Conservation (phyloP, 1,140 invertebrate species). For the Microplitis demolitor region DNA sequence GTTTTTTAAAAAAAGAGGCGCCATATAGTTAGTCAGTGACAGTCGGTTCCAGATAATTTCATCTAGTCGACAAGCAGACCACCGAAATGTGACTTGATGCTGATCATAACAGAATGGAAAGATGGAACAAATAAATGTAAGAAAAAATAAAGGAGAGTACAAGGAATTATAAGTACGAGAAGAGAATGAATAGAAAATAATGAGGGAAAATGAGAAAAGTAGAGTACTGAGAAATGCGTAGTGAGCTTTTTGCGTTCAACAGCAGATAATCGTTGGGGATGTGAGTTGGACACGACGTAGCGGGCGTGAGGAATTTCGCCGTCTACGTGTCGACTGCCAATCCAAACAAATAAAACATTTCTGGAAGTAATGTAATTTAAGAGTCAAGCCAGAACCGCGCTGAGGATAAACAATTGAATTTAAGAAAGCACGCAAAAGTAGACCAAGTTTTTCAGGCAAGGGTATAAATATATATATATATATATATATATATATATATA, state of each 20-base stretch:
- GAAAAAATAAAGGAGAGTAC: too few relatives aligned
- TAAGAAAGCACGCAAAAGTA: background rate
- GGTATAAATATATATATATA: too few relatives aligned
- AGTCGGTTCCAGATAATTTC: too few relatives aligned
- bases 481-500: too few relatives aligned
- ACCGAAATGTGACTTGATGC: too few relatives aligned
- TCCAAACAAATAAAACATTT: slow-evolving; percentile 5
- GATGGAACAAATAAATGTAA: too few relatives aligned
- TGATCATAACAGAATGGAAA: too few relatives aligned
- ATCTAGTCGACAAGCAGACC: too few relatives aligned
- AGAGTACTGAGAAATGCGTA: background rate
- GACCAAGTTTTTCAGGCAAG: too few relatives aligned
- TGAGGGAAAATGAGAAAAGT: background rate
- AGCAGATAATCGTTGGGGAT: background rate
- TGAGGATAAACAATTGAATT: background rate
- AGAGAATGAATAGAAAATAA: background rate
- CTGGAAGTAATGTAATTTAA: background rate
- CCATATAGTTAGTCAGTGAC: too few relatives aligned
- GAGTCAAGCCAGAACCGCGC: background rate
- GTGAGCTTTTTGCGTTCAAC: background rate
- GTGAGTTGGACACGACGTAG: background rate
- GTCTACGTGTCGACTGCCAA: slow-evolving; percentile 1
- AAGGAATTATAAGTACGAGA: too few relatives aligned
- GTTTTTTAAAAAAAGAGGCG: too few relatives aligned
- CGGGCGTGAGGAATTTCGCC: background rate